A percentile compares a stretch with the other conserved stretches of the same genome.
Evolutionary conservation across 2,888 invertebrate species (phyloP).

Genomic region (Auanema sp.): DNA sequence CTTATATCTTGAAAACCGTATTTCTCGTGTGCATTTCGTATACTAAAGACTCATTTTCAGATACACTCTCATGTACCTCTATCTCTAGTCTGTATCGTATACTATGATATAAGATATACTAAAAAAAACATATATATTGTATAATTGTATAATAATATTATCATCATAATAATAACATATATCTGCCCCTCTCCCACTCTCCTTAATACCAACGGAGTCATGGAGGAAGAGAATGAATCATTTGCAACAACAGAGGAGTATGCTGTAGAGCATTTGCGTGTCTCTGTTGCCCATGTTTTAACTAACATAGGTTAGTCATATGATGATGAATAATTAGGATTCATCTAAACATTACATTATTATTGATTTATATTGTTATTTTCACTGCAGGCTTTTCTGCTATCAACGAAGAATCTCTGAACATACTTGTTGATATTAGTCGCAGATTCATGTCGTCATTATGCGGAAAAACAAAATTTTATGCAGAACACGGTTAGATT

Average conservation of each 20-base stretch:
- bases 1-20: too few species aligned
- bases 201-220: too few species aligned
- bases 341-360: background rate
- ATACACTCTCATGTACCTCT: too few species aligned
- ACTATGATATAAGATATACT: too few species aligned
- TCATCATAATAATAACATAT: too few species aligned
- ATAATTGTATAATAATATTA: too few species aligned
- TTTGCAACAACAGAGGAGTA: slow-evolving; percentile 11
- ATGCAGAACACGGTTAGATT: slow-evolving; percentile 22
- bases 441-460: slow-evolving; percentile 14
- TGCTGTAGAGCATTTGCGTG: slow-evolving; percentile 16
- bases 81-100: too few species aligned
- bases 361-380: slow-evolving; percentile 4
- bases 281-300: slow-evolving; percentile 16
- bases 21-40: too few species aligned
- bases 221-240: too few species aligned
- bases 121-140: too few species aligned
- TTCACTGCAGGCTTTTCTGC: slow-evolving; percentile 6
- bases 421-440: slow-evolving; percentile 18
- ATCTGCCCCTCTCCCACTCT: too few species aligned
- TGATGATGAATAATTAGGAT: background rate
- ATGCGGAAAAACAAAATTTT: slow-evolving; percentile 15
- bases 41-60: too few species aligned
- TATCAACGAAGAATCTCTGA: slow-evolving; percentile 15
- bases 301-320: slow-evolving; percentile 13